Conservation (phyloP, 2,113 vertebrate species). For the Entelurus aequoreus region DNA sequence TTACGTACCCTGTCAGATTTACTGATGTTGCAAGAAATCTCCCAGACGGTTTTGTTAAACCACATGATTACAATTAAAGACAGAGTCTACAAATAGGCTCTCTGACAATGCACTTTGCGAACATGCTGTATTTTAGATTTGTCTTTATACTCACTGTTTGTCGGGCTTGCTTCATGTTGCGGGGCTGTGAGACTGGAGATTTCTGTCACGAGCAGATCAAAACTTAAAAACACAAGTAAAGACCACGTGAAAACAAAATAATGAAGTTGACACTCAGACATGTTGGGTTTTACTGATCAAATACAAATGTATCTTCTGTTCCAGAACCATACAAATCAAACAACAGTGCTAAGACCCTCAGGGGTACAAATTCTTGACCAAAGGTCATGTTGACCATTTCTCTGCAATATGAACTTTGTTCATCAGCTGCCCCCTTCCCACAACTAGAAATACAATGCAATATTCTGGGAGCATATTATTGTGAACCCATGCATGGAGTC, state of each 20-base stretch:
- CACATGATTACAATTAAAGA: too few relatives aligned
- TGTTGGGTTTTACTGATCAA: not conserved
- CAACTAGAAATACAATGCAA: too few relatives aligned
- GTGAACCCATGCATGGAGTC: too few relatives aligned
- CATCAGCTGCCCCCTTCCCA: too few relatives aligned
- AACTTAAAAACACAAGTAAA: not conserved
- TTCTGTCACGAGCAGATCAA: not conserved
- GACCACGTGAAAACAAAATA: not conserved
- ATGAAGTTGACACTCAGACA: not conserved
- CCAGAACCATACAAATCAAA: not conserved
- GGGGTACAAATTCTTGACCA: too few relatives aligned
- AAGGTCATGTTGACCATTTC: too few relatives aligned
- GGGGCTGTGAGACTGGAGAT: not conserved
- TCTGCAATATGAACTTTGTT: too few relatives aligned
- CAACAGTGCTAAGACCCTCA: too few relatives aligned
- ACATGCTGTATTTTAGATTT: not conserved
- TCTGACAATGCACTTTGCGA: not conserved
- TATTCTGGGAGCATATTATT: too few relatives aligned
- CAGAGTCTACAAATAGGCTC: not conserved
- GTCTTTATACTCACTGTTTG: conserved; percentile 5
- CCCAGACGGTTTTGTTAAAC: too few relatives aligned
- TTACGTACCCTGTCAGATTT: too few relatives aligned
- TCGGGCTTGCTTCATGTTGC: not conserved
- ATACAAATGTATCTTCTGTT: not conserved
- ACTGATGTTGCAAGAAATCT: too few relatives aligned